phyloP scores from a whole-genome alignment of 1,140 invertebrate species.

The Solen grandis region DNA sequence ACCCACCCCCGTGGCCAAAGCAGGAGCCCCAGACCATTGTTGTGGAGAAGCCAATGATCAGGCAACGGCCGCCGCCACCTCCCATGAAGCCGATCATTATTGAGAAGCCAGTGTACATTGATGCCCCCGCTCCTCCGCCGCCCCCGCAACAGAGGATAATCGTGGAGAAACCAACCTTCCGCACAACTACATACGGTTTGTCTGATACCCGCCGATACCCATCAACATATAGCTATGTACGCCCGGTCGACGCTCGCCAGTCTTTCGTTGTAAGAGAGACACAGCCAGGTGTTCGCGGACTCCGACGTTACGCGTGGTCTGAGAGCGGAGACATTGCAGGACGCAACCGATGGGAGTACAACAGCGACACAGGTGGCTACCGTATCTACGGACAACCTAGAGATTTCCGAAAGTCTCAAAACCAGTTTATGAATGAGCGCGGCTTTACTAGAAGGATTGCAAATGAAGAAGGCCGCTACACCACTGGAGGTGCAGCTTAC shows the following conservation, averaged over 20 bases:
- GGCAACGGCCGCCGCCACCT: slow-evolving; percentile 18
- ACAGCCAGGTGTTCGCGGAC: background rate
- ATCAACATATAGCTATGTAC: slow-evolving; percentile 5
- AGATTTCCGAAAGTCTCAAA: slow-evolving; percentile 60
- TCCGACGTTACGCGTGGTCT: slow-evolving; percentile 4
- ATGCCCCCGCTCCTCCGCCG: background rate
- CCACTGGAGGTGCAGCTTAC: slow-evolving; percentile 9
- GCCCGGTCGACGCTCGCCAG: slow-evolving; percentile 6
- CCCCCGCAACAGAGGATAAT: slow-evolving; percentile 6
- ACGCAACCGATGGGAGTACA: background rate
- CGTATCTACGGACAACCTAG: slow-evolving; percentile 53
- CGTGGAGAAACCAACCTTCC: slow-evolving; percentile 28
- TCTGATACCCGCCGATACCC: slow-evolving; percentile 42
- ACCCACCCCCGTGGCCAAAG: slow-evolving; percentile 34
- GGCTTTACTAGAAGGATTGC: slow-evolving; percentile 54
- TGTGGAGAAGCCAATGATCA: slow-evolving; percentile 38
- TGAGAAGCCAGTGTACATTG: slow-evolving; percentile 36
- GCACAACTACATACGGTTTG: slow-evolving; percentile 32
- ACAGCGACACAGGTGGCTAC: slow-evolving; percentile 6
- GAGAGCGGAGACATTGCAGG: slow-evolving; percentile 1
- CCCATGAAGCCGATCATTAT: slow-evolving; percentile 32
- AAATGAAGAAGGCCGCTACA: slow-evolving; percentile 27
- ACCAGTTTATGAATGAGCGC: slow-evolving; percentile 67
- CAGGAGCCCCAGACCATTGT: slow-evolving; percentile 31
- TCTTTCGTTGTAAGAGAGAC: slow-evolving; percentile 26